A percentile compares a stretch with the other conserved stretches of the same genome.
Evolutionary conservation across 2,888 invertebrate genomes (phyloP).

Genomic region (Sphaerophoria rueppellii): DNA sequence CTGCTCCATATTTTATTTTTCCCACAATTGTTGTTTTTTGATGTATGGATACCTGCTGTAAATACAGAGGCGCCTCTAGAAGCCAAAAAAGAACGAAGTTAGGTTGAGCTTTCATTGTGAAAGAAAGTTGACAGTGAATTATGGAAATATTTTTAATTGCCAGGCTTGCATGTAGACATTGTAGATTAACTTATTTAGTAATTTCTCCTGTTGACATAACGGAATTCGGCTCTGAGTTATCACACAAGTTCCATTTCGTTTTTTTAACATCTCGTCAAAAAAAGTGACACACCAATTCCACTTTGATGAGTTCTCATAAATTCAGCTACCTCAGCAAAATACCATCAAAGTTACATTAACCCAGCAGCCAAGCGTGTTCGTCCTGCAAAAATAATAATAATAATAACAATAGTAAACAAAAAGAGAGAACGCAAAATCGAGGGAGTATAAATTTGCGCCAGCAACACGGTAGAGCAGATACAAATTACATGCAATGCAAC

Average conservation of each 20-base stretch:
- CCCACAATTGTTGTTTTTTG: not conserved
- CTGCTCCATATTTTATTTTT: not conserved
- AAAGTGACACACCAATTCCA: conserved; percentile 62
- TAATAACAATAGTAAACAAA: not conserved
- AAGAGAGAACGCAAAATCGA: conserved; percentile 11
- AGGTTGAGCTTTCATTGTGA: too few species aligned
- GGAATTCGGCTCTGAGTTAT: conserved; percentile 2
- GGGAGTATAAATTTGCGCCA: not conserved
- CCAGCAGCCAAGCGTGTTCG: conserved; percentile 18
- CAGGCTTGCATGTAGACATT: too few species aligned
- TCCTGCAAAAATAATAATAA: not conserved
- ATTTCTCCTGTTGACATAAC: not conserved
- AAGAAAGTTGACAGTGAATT: too few species aligned
- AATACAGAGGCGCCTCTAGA: too few species aligned
- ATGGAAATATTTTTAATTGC: too few species aligned
- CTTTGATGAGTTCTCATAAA: conserved; percentile 66
- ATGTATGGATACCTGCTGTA: not conserved
- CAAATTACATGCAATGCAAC: conserved; percentile 25
- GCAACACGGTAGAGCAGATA: not conserved
- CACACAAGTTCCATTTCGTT: not conserved
- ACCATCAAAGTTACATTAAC: conserved; percentile 46
- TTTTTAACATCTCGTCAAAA: conserved; percentile 47
- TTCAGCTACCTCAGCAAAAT: conserved; percentile 45
- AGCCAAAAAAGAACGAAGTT: too few species aligned
- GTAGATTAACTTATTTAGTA: not conserved